Base-by-base conservation (phyloP, 2,113 vertebrate species). In the Ageneiosus marmoratus region DNA sequence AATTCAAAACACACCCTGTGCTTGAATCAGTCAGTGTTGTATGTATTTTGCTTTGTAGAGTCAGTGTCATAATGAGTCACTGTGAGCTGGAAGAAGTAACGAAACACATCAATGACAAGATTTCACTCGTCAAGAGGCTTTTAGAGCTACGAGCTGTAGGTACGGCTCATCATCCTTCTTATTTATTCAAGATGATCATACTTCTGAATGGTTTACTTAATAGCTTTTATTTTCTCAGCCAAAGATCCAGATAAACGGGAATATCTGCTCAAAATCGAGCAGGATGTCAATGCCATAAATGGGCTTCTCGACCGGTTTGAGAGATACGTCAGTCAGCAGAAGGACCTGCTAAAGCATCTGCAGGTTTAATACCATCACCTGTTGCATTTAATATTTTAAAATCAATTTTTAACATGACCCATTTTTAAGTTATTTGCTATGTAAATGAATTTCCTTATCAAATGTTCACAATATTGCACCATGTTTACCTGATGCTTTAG, bases 251-350 rank as follows among this genome's bases (percentile, higher is more conserved):
- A 88, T 24, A 93, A 92, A 53, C 89, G 75, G 15, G 74, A 53
- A 0, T 88, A 84, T 37, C 82, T 92, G 2, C 83, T 87, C 32
- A 93, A 92, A 84, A 89, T 94, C 16, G 88, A 89, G 69, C 86
- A 91, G 60, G 92, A 94, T 41, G 51, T 94, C 5, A 79, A 76
- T 56, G 74, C 75, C 0, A 86, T 93, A 0, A 89, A 90, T 5
- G 82, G 50, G 11, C 90, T 94, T 56, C 83, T 94, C 50, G 89
- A 92, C 18, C 91, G 90, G 51, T 92, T 94, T 86, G 92, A 95
- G 78, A 88, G 69, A 77, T 82, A 83, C 22, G 81, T 94, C 2
- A 79, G 2, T 11, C 82, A 81, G 7, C 92, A 93, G 85, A 92
- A 74, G 16, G 87, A 92, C n/a, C 89, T 89, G 1, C 90, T 94